These are phyloP conservation scores for Apoderus coryli DNA, from an alignment of 2,888 invertebrate genomes.

Conservation along the genomic window DNA sequence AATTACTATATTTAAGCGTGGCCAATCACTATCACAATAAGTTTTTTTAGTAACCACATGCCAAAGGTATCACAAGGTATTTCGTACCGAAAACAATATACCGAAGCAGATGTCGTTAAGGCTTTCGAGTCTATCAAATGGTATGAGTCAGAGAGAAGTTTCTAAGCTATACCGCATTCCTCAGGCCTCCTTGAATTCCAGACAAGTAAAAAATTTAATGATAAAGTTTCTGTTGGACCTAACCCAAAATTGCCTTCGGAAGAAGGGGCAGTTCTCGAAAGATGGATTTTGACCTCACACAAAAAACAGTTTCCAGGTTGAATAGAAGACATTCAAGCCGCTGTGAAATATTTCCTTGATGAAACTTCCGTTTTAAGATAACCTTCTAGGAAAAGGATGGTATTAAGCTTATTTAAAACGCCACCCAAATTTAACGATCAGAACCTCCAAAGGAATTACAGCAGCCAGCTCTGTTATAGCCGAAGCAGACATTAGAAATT, in stretches of 20 bases:
- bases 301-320: conserved; percentile 14
- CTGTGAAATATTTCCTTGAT: conserved; percentile 13
- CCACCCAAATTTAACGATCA: conserved; percentile 15
- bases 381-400: conserved; percentile 12
- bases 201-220: conserved; percentile 12
- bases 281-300: conserved; percentile 12
- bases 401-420: conserved; percentile 17
- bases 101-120: conserved; percentile 10
- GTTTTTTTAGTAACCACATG: conserved; percentile 1
- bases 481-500: conserved; percentile 20
- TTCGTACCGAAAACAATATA: conserved; percentile 8
- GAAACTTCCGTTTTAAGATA: conserved; percentile 12
- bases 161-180: conserved; percentile 13
- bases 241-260: conserved; percentile 13
- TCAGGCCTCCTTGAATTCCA: conserved; percentile 14
- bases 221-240: conserved; percentile 13
- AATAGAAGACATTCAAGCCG: conserved; percentile 13
- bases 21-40: conserved; percentile 1
- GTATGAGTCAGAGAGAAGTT: conserved; percentile 13
- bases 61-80: conserved; percentile 4
- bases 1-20: conserved; percentile 1
- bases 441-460: conserved; percentile 17
- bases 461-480: conserved; percentile 19
- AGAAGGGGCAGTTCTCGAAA: conserved; percentile 13
- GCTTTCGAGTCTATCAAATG: conserved; percentile 14